Evolutionary conservation across 2,888 invertebrate genomes (phyloP).

Genomic region (Clusia tigrina): DNA sequence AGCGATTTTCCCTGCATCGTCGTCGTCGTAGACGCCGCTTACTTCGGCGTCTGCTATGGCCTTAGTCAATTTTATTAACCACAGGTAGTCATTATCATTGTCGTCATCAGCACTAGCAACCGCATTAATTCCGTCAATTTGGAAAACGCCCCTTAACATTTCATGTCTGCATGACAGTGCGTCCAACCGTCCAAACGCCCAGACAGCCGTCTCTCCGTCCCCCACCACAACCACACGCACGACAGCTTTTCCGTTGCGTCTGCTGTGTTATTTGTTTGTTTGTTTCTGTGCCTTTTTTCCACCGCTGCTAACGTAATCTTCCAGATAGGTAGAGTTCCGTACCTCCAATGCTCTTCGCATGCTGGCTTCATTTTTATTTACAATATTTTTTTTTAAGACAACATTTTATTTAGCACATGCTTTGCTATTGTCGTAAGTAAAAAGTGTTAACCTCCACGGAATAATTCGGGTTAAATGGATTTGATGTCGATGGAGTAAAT

Average conservation of each 20-base stretch:
- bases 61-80: not conserved
- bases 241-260: not conserved
- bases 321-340: not conserved
- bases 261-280: not conserved
- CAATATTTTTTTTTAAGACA: no score
- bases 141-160: not conserved
- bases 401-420: no score
- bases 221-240: not conserved
- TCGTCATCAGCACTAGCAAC: not conserved
- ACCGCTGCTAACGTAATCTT: conserved; percentile 23
- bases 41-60: not conserved
- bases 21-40: not conserved
- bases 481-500: no score
- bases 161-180: not conserved
- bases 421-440: conserved; percentile 15
- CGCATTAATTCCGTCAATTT: conserved; percentile 1
- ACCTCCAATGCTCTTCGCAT: conserved; percentile 13
- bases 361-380: conserved; percentile 30
- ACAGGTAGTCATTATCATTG: conserved; percentile 10
- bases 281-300: conserved; percentile 8
- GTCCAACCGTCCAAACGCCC: not conserved
- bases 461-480: conserved; percentile 4
- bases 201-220: conserved; percentile 1
- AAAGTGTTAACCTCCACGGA: not conserved
- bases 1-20: no score